Base-by-base conservation (phyloP, 2,888 invertebrate genomes). In the Brachycybe producta region DNA sequence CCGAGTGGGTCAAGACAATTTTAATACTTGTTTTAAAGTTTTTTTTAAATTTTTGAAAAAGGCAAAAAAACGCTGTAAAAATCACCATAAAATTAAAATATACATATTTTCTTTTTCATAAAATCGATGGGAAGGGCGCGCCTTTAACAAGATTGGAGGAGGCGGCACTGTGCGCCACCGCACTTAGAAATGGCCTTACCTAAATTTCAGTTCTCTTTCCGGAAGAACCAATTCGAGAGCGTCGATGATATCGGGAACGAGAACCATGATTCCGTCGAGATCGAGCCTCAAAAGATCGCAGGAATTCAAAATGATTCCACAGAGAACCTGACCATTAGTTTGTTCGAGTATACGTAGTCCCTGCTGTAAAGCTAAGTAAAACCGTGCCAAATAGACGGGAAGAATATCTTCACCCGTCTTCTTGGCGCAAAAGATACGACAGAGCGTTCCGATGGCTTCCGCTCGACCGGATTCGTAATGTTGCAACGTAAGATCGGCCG, bases 391-490 rank as follows among this genome's bases (percentile, higher is more conserved):
- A 71, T 97, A 97, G 2, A 72, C 84, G 1, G 92, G 87, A 48
- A 88, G 72, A 59, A 98, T 88, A 63, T 84, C 83, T 71, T 94
- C 94, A 35, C 86, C 85, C 1, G 91, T 88, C 68, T 88, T 90
- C 70, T 92, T 92, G 0, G 94, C 83, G 67, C 91, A 94, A 66
- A 98, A 84, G 63, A 97, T 90, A 61, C 94, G 77, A 67, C 97
- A 97, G 21, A 98, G 70, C 2, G 95, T 83, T 21, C 94, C 97
- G 60, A 95, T 75, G 0, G 97, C 95, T 69, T 92, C 91, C 0
- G 97, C 95, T 52, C 88, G 77, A 1, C 97, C 84, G 64, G 70
- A 69, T 58, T 75, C 70, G 57, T 70, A 72, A 55, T 60, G 57
- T 41, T 60, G 60, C 7, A 61, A 53, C 4, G 57, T 57, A 11